Conservation (phyloP, 2,888 invertebrate species). For the Euclidia mi region DNA sequence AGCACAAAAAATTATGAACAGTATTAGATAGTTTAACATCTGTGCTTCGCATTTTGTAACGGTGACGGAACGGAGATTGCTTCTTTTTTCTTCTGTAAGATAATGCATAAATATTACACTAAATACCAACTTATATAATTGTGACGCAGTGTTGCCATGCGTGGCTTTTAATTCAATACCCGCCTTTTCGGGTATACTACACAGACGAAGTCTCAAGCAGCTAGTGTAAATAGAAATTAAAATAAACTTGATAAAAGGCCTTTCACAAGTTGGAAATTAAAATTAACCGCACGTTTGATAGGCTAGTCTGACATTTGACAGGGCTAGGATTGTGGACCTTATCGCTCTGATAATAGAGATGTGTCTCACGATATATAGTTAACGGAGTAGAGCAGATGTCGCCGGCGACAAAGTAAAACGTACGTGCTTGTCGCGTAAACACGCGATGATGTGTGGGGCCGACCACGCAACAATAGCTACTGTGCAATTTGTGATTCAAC, state of each 20-base stretch:
- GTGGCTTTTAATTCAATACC: too few species aligned
- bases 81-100: too few species aligned
- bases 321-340: slow-evolving; percentile 54
- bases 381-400: slow-evolving; percentile 75
- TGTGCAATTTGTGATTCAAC: slow-evolving; percentile 86
- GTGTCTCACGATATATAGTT: slow-evolving; percentile 29
- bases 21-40: too few species aligned
- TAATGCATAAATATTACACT: too few species aligned
- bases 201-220: not conserved
- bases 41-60: too few species aligned
- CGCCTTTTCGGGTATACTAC: too few species aligned
- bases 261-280: slow-evolving; percentile 78
- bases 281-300: slow-evolving; percentile 75
- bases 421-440: slow-evolving; percentile 87
- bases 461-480: slow-evolving; percentile 82
- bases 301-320: slow-evolving; percentile 55
- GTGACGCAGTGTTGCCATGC: too few species aligned
- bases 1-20: too few species aligned
- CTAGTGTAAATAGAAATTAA: slow-evolving; percentile 41
- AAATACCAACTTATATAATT: too few species aligned
- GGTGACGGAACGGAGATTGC: too few species aligned
- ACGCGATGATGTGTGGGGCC: slow-evolving; percentile 86
- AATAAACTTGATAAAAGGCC: slow-evolving; percentile 77
- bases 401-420: slow-evolving; percentile 87
- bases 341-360: slow-evolving; percentile 52